Base-by-base conservation (phyloP, 2,113 vertebrate genomes). In the Crocuta crocuta region DNA sequence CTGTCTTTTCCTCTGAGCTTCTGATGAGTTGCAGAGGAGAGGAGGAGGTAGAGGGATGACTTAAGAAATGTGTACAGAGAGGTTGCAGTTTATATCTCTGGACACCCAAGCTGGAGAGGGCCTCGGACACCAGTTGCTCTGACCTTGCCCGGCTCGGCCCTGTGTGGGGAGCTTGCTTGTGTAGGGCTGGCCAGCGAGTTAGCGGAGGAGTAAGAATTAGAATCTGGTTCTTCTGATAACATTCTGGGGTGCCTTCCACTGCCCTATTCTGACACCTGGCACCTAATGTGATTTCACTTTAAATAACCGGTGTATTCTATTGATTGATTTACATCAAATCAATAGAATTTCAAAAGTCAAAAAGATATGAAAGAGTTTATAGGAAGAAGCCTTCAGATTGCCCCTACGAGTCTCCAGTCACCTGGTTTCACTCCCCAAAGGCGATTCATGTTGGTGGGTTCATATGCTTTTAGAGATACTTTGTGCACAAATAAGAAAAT, bases 1-100 rank as follows among this genome's bases (percentile, higher is more conserved):
- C 98, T 97, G 96, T 98, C 98, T 99, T 98, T 97, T 97, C 95
- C 97, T 98, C 98, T 98, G 98, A 97, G 98, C 97, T 97, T 98
- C 96, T 95, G 96, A 98, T 95, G 83, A 98, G 94, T 92, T 96
- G 89, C 95, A 83, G 97, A 98, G 74, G 76, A 87, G 92, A 96
- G 92, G 81, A 91, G 84, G 97, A 78, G 87, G 87, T 79, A 92
- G 95, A 97, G 84, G 92, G 71, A 95, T 91, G 96, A 79, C 78
- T 94, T 95, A 53, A 78, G 88, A 98, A 95, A 93, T 61, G 61
- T 61, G 53, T 45, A 65, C 91, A 84, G 76, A 91, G 96, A 94
- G 92, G 88, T 43, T 33, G 28, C n/a, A 80, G 66, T 97, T 95
- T 88, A 58, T 88, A 50, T 73, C 61, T 83, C 61, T 74, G 53